Percentiles rank a stretch among this genome's conserved stretches.
Evolutionary conservation across 2,888 invertebrate genomes (phyloP).

Genomic region (Brachyptera putata): DNA sequence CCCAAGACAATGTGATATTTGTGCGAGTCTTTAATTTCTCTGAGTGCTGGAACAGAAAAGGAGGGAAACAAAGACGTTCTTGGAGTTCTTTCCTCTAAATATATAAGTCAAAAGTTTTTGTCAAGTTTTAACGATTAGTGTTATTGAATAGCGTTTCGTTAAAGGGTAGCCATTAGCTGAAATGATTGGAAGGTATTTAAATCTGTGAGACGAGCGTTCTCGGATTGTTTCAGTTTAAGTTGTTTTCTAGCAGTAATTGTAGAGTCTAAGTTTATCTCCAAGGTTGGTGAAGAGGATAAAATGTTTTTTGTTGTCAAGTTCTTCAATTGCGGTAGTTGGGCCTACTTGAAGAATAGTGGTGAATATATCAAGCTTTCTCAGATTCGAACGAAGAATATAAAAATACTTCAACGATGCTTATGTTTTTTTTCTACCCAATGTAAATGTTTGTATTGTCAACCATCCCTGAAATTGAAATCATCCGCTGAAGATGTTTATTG

Average conservation of each 20-base stretch:
- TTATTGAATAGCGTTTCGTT: slow-evolving; percentile 15
- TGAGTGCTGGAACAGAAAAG: slow-evolving; percentile 9
- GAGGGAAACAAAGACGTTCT: neutral
- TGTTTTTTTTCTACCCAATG: too few species aligned
- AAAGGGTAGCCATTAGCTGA: slow-evolving; percentile 2
- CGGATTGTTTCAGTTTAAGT: slow-evolving; percentile 2
- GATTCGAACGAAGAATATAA: too few species aligned
- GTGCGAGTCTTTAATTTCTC: slow-evolving; percentile 18
- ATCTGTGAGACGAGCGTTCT: slow-evolving; percentile 4
- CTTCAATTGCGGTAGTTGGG: too few species aligned
- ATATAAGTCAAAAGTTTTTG: neutral
- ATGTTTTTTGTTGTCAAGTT: too few species aligned
- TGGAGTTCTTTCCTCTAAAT: neutral
- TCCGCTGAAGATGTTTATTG: too few species aligned
- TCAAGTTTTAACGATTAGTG: slow-evolving; percentile 1
- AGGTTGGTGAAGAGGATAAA: neutral
- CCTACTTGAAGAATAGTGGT: too few species aligned
- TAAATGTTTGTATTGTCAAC: too few species aligned
- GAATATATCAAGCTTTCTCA: too few species aligned
- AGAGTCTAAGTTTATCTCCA: neutral
- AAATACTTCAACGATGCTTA: too few species aligned
- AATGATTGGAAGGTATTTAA: slow-evolving; percentile 16
- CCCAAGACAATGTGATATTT: slow-evolving; percentile 16
- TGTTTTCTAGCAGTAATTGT: neutral
- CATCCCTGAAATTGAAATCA: too few species aligned